phyloP scores from a whole-genome alignment of 2,797 vertebrate species.

The Urocyon cinereoargenteus region DNA sequence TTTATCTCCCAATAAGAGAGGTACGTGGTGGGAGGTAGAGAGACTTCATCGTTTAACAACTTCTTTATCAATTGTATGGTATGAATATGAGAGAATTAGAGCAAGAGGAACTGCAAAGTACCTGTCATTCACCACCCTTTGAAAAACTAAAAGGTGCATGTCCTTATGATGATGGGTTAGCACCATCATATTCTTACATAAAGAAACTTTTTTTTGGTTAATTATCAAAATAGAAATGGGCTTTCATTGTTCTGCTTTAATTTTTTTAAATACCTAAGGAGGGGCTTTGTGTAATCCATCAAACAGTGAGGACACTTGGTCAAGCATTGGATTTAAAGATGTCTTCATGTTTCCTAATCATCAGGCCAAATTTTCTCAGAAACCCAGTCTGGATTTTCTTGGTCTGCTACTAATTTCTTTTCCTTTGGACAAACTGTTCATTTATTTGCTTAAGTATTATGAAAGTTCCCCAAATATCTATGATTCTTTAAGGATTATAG shows the following conservation, averaged over 20 bases:
- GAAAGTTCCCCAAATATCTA: not conserved
- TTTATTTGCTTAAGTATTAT: not conserved
- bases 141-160: not conserved
- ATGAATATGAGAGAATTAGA: not conserved
- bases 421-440: not conserved
- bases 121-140: not conserved
- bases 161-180: not conserved
- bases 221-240: not conserved
- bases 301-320: not conserved
- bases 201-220: not conserved
- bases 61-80: not conserved
- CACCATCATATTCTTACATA: not conserved
- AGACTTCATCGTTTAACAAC: not conserved
- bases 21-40: not conserved
- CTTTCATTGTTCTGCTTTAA: not conserved
- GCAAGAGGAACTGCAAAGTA: not conserved
- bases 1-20: not conserved
- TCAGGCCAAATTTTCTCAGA: not conserved
- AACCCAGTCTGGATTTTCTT: not conserved
- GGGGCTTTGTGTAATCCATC: not conserved
- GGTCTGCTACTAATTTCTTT: not conserved
- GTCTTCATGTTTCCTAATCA: not conserved
- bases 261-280: not conserved
- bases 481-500: not conserved
- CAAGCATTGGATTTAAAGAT: not conserved